Evolutionary conservation across 2,888 invertebrate species (phyloP).

Genomic region (Smittia sp.): DNA sequence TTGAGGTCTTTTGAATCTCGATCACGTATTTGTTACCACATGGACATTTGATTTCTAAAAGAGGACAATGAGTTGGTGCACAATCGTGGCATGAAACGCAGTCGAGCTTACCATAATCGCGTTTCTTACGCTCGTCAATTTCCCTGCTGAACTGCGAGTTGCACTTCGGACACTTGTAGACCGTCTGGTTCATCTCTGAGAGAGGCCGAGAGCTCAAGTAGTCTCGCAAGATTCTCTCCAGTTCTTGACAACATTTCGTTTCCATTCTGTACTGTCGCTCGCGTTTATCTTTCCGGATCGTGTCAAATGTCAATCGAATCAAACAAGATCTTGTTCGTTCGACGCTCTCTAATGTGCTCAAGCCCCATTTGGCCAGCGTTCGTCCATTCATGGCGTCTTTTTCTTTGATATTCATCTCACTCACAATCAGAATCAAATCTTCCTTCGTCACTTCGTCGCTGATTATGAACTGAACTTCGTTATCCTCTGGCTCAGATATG

Average conservation of each 20-base stretch:
- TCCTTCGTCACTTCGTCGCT: slow-evolving; percentile 49
- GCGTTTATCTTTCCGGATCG: slow-evolving; percentile 58
- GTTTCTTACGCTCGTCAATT: slow-evolving; percentile 46
- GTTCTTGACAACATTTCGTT: slow-evolving; percentile 57
- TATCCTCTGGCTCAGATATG: slow-evolving; percentile 53
- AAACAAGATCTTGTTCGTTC: slow-evolving; percentile 54
- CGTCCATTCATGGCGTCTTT: slow-evolving; percentile 54
- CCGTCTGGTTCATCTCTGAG: slow-evolving; percentile 55
- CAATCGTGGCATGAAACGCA: neutral
- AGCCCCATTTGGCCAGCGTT: slow-evolving; percentile 55
- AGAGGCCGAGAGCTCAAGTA: slow-evolving; percentile 55
- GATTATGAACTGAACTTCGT: slow-evolving; percentile 51
- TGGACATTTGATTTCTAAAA: slow-evolving; percentile 55
- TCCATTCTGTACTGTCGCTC: slow-evolving; percentile 60
- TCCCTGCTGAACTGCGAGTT: slow-evolving; percentile 60
- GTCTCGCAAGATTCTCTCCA: slow-evolving; percentile 54
- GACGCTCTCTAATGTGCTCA: slow-evolving; percentile 57
- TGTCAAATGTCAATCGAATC: slow-evolving; percentile 62
- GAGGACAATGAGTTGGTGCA: neutral
- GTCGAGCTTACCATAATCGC: slow-evolving; percentile 46
- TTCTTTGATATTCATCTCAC: slow-evolving; percentile 56
- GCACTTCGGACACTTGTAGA: slow-evolving; percentile 63
- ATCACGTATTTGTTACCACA: slow-evolving; percentile 60
- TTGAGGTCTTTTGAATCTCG: slow-evolving; percentile 46
- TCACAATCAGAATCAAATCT: slow-evolving; percentile 55